phyloP scores from a whole-genome alignment of 2,888 invertebrate genomes.

The Lycophotia porphyrea region DNA sequence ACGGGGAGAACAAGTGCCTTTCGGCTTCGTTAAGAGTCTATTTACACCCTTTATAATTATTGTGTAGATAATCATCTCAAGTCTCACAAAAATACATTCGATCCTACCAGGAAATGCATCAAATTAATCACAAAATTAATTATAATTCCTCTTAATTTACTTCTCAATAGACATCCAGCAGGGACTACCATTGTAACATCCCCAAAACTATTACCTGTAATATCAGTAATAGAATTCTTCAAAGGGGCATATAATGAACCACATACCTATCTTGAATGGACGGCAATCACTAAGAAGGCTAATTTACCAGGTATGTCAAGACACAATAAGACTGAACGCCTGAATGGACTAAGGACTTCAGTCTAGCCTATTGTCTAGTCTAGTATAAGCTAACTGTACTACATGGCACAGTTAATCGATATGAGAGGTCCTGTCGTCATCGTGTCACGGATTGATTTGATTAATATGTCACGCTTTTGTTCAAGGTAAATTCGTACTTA shows the following conservation, averaged over 20 bases:
- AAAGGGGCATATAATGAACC: constrained; percentile 14
- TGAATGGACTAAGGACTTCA: constrained; percentile 25
- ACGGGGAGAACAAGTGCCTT: too few species aligned
- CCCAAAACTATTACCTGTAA: neutral
- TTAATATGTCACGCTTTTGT: neutral
- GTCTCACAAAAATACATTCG: neutral
- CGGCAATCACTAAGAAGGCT: constrained; percentile 21
- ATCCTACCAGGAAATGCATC: constrained; percentile 9
- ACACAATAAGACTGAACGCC: constrained; percentile 31
- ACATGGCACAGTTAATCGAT: constrained; percentile 4
- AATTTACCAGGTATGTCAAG: constrained; percentile 46
- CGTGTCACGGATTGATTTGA: neutral
- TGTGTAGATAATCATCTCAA: neutral
- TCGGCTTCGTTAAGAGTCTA: too few species aligned
- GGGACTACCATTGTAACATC: neutral
- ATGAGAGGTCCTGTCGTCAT: constrained; percentile 5
- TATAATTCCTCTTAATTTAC: constrained; percentile 13
- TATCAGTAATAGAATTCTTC: constrained; percentile 1
- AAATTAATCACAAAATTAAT: neutral
- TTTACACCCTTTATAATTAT: too few species aligned
- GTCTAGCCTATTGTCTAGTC: constrained; percentile 47
- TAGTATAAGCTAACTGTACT: constrained; percentile 18
- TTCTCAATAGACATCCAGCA: constrained; percentile 22
- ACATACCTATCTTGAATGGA: constrained; percentile 11
- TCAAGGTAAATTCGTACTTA: neutral